These are phyloP conservation scores for Platycnemis pennipes DNA, from an alignment of 2,888 invertebrate species.

Conservation along the genomic window DNA sequence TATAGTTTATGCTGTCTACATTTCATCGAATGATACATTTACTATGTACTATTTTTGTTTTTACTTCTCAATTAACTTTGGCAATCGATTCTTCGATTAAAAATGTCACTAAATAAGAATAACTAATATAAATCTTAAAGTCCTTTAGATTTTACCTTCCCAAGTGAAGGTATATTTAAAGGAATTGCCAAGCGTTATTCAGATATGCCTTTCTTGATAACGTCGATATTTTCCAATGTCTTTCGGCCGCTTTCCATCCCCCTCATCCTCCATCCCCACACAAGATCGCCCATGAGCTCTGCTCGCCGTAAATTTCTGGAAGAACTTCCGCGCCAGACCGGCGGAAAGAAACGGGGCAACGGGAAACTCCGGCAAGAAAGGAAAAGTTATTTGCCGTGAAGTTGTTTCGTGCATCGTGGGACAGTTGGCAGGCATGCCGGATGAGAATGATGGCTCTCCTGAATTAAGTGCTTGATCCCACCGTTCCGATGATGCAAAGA, in stretches of 20 bases:
- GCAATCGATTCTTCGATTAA: too few relatives aligned
- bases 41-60: too few relatives aligned
- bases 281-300: not conserved
- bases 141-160: too few relatives aligned
- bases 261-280: not conserved
- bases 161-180: too few relatives aligned
- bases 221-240: not conserved
- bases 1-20: too few relatives aligned
- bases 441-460: not conserved
- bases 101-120: too few relatives aligned
- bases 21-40: too few relatives aligned
- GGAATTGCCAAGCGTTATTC: too few relatives aligned
- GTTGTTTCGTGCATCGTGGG: not conserved
- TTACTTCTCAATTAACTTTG: too few relatives aligned
- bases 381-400: slow-evolving; percentile 22
- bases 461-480: not conserved
- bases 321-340: not conserved
- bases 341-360: not conserved
- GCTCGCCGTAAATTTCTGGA: not conserved
- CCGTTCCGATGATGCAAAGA: not conserved
- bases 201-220: too few relatives aligned
- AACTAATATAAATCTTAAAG: too few relatives aligned
- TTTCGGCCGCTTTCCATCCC: not conserved
- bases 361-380: not conserved
- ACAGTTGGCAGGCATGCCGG: not conserved